Conservation (phyloP, 2,888 invertebrate species). For the Coelopa pilipes region DNA sequence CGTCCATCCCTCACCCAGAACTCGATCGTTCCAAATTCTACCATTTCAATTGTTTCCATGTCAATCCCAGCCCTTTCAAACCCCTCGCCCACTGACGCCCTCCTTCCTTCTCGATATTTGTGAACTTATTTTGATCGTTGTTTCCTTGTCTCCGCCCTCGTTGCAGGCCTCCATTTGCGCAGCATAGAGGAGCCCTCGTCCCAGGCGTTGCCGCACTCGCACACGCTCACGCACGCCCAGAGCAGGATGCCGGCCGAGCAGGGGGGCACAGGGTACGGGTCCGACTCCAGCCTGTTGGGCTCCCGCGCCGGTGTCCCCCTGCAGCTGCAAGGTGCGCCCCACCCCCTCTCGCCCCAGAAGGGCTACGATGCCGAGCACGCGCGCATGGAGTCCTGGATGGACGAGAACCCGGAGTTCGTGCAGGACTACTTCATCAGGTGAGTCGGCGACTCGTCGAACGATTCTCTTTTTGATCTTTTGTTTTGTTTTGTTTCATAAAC, state of each 20-base stretch:
- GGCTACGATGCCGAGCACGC: conserved; percentile 87
- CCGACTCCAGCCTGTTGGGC: conserved; percentile 69
- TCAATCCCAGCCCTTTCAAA: neutral
- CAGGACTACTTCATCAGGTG: conserved; percentile 94
- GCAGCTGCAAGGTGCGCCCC: conserved; percentile 51
- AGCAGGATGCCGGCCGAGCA: conserved; percentile 72
- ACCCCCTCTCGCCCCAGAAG: conserved; percentile 56
- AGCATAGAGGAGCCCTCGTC: conserved; percentile 85
- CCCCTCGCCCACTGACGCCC: no score
- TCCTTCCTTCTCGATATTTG: no score
- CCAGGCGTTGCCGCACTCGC: conserved; percentile 49
- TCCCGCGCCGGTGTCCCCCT: conserved; percentile 68
- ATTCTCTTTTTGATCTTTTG: neutral
- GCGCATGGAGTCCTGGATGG: conserved; percentile 94
- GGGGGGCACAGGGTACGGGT: conserved; percentile 74
- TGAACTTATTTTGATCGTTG: neutral
- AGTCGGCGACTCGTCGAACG: conserved; percentile 44
- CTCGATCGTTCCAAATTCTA: neutral
- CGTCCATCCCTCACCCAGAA: neutral
- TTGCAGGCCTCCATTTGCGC: conserved; percentile 85
- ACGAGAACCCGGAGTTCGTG: conserved; percentile 95
- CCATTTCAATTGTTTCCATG: neutral
- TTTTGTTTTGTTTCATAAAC: neutral
- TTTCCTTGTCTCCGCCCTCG: conserved; percentile 19
- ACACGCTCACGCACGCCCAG: conserved; percentile 23